Base-by-base conservation (phyloP, 2,888 invertebrate genomes). In the Sarcophaga rosellei region DNA sequence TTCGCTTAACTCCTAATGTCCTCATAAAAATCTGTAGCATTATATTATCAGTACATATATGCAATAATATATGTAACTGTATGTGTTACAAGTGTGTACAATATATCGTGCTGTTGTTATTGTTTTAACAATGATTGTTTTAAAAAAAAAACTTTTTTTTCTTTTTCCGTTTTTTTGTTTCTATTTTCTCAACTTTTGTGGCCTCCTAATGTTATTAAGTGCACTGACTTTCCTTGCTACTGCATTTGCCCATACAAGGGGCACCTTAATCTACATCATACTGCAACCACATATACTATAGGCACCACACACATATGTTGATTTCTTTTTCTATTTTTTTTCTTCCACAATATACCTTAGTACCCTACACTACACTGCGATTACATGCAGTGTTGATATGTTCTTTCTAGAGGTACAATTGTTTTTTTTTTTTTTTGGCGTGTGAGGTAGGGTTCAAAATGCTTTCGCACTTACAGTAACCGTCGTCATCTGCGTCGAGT, bases 1-100 rank as follows among this genome's bases (percentile, higher is more conserved):
- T 78, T 75, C 57, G 81, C 75, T 81, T 74, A 81, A 70, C 82
- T 84, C 78, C 66, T 83, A 85, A 87, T 87, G 87, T 87, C 87
- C 83, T 78, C 85, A 83, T 87, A 87, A 83, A 87, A 87, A 85
- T 85, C 81, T 83, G 83, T 87, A 85, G 78, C 77, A 85, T 70
- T 69, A 69, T 1, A 80, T 23, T 47, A 8, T 53, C 10, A 2
- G 1, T 61, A n/a, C 65, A 47, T 75, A 35, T 35, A 35, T 53
- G 53, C 47, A 3, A 15, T 47, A 76, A 25, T 35, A 35, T 35
- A 35, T 35, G 35, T 5, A 35, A 25, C 6, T 35, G 35, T 62
- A 12, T 35, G 25, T 73, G 20, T 73, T 77, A 61, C 79, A 70
- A 74, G 79, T 84, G 59, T 72, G 62, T 63, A 25, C 61, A 15